Base-by-base conservation (phyloP, 2,888 invertebrate species). In the Thereva nobilitata region DNA sequence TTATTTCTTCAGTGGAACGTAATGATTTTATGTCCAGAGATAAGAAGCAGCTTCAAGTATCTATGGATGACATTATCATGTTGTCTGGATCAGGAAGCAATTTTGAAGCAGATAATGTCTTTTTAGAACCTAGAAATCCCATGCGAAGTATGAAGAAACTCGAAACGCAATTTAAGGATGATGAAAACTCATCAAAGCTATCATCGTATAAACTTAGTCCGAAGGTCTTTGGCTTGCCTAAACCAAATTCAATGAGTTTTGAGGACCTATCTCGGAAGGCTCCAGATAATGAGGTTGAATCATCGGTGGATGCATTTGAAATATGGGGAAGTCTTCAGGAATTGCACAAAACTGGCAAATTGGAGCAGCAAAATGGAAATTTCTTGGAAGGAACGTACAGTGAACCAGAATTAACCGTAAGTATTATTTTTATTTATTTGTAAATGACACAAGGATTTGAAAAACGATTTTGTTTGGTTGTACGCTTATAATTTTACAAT, bases 281-380 rank as follows among this genome's bases (percentile, higher is more conserved):
- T 0, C 73, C 74, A 0, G 76, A 75, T 44, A 75, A 74, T 0
- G 56, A 75, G 4, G 77, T 79, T 75, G 47, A 70, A 74, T 80
- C 70, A 3, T 64, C 71, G 3, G 64, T 63, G 12, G 71, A 67
- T 44, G 68, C 68, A 67, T 80, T 82, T 67, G 78, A 76, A 45
- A 81, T 82, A 10, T 88, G 86, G 84, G 87, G 88, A 35, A 89
- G 89, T 75, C 79, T 89, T 54, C 88, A 89, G 73, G 87, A 89
- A 72, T 84, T 86, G 75, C 75, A 78, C 52, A 73, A 74, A 70
- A 50, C 70, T 3, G 65, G 70, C 5, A 45, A 12, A 34, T 56
- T 71, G 34, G 54, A 68, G 10, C 66, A 61, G 12, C 56, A 45
- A 7, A 59, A 37, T 9, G 38, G 23, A 8, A 49, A 70, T 34